Evolutionary conservation across 2,797 vertebrate genomes (phyloP), one percentile per base, ranked within the genome.

Genomic region (Merluccius polli): DNA sequence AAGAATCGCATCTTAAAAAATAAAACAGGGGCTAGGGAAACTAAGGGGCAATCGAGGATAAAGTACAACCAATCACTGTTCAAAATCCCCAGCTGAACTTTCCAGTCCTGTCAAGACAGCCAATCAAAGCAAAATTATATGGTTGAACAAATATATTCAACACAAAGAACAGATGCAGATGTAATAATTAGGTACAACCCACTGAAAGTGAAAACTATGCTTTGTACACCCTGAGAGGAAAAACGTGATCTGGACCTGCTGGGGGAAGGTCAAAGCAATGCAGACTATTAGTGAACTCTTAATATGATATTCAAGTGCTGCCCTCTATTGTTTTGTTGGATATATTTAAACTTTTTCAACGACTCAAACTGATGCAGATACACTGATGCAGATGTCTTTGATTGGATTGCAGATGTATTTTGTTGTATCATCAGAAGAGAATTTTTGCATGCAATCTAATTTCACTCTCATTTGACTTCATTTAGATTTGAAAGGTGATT

Each of bases 311-410:
- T 82, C 72, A 32, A 63, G 76, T 89, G 86, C 89, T 91, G 83
- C 86, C 88, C 79, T 84, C 86, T 90, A 80, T 72, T 84, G 89
- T 84, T 71, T 70, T 30, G 80, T 81, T 63, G 59, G 35, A 67
- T 24, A 67, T 72, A 33, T 41, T 24, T 41, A 72, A 30, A 67
- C 77, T 52, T 30, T n/a, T 59, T 75, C 32, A 59, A 67, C 74
- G 2, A n/a, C 63, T 81, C 35, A 67, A 52, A 74, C 33, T 35
- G 33, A 35, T 35, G 3, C 33, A 35, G 33, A 35, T 35, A 35
- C n/a, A 71, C 75, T n/a, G 67, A 59, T 63, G 76, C 73, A 81
- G 72, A 78, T 86, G 83, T 81, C 85, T 79, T n/a, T 70, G 32
- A 79, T 84, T 81, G 31, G 38, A 8, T 44, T 63, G 15, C 12